These are phyloP conservation scores for Leucophenga varia DNA, from an alignment of 1,140 invertebrate species.

Conservation along the genomic window DNA sequence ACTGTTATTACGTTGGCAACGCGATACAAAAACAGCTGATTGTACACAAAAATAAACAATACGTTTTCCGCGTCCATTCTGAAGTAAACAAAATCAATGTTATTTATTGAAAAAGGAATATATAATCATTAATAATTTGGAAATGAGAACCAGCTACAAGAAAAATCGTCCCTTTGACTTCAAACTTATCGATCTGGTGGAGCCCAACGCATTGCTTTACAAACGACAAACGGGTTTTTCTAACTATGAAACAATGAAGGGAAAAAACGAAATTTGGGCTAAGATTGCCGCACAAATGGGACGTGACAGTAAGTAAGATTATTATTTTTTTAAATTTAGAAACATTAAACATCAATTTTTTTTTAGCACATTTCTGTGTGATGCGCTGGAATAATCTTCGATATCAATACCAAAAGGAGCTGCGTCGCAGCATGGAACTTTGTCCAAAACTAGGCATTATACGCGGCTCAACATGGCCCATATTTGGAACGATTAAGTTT, in stretches of 20 bases:
- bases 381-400: constrained; percentile 52
- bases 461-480: constrained; percentile 42
- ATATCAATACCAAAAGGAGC: constrained; percentile 41
- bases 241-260: constrained; percentile 46
- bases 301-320: constrained; percentile 23
- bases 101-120: too few species aligned
- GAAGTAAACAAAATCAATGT: too few species aligned
- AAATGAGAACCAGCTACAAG: constrained; percentile 49
- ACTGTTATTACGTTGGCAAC: too few species aligned
- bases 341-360: not conserved
- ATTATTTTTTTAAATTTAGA: too few species aligned
- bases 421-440: constrained; percentile 15
- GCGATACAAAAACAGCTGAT: too few species aligned
- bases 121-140: too few species aligned
- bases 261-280: constrained; percentile 40
- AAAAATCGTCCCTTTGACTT: constrained; percentile 51
- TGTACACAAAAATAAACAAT: too few species aligned
- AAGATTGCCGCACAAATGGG: constrained; percentile 36
- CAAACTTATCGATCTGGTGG: constrained; percentile 43
- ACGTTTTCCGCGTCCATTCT: too few species aligned
- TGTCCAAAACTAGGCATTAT: constrained; percentile 18
- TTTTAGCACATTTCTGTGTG: constrained; percentile 28
- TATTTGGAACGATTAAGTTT: constrained; percentile 40
- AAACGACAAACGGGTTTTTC: constrained; percentile 35
- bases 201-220: constrained; percentile 40